These are phyloP conservation scores for Athripsodes cinereus DNA, from an alignment of 2,888 invertebrate species.

Conservation along the genomic window DNA sequence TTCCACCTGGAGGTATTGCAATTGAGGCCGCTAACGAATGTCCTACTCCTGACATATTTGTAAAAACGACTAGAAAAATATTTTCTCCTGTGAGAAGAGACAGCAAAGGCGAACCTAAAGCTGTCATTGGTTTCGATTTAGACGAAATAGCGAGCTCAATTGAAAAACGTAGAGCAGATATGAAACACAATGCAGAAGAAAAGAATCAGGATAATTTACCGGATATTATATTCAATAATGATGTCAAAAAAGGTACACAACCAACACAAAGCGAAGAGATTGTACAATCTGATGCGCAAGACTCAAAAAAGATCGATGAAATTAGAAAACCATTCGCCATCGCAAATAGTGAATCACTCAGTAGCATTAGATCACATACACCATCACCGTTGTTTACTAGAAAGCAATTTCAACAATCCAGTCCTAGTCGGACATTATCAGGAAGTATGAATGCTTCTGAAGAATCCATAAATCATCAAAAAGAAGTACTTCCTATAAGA, in stretches of 20 bases:
- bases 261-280: constrained; percentile 9
- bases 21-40: constrained; percentile 40
- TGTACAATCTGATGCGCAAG: background rate
- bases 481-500: constrained; percentile 17
- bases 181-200: constrained; percentile 28
- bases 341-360: constrained; percentile 19
- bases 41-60: constrained; percentile 60
- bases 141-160: constrained; percentile 37
- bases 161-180: constrained; percentile 28
- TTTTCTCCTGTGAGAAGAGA: constrained; percentile 64
- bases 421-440: constrained; percentile 16
- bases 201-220: constrained; percentile 28
- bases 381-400: constrained; percentile 23
- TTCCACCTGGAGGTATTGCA: constrained; percentile 29
- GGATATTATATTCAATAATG: constrained; percentile 21
- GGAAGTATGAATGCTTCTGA: constrained; percentile 23
- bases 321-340: constrained; percentile 16
- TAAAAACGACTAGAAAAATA: constrained; percentile 74
- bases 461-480: constrained; percentile 23
- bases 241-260: constrained; percentile 14
- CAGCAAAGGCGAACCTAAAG: constrained; percentile 48
- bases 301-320: constrained; percentile 8
- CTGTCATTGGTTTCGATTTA: constrained; percentile 45
- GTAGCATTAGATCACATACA: constrained; percentile 21
- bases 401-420: constrained; percentile 15